phyloP scores from a whole-genome alignment of 2,888 invertebrate genomes.

The Oasisia sp. region DNA sequence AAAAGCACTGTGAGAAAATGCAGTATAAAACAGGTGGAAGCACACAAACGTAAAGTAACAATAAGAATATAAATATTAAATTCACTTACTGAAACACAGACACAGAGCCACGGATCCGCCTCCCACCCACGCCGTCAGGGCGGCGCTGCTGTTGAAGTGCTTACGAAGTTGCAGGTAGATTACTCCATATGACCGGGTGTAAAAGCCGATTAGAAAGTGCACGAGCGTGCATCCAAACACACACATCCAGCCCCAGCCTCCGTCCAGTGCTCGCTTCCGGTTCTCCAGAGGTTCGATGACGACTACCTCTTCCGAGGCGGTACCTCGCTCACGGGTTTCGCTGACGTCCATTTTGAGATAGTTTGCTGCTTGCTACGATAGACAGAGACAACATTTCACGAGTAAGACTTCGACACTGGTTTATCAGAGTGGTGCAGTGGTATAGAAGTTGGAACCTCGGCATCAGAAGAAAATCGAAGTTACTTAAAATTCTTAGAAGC shows the following conservation, averaged over 20 bases:
- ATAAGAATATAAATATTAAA: no score
- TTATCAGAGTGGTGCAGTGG: no score
- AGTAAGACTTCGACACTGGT: no score
- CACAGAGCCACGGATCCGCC: constrained; percentile 28
- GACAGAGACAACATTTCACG: background rate
- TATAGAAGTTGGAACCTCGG: no score
- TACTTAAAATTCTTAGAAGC: no score
- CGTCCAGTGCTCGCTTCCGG: constrained; percentile 41
- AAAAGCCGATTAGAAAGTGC: constrained; percentile 48
- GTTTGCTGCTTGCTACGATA: background rate
- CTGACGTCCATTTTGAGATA: background rate
- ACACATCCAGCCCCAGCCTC: constrained; percentile 56
- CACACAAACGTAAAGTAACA: no score
- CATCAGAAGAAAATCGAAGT: no score
- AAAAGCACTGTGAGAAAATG: no score
- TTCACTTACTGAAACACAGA: constrained; percentile 32
- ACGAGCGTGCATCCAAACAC: constrained; percentile 48
- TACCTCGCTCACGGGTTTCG: background rate
- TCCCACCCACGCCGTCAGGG: constrained; percentile 33
- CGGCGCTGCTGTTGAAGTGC: constrained; percentile 29
- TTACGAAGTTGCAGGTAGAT: constrained; percentile 31
- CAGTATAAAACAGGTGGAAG: no score
- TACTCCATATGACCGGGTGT: constrained; percentile 33
- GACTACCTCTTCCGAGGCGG: background rate
- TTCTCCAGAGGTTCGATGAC: background rate